Base-by-base conservation (phyloP, 2,113 vertebrate genomes). In the Semnornis frantzii region DNA sequence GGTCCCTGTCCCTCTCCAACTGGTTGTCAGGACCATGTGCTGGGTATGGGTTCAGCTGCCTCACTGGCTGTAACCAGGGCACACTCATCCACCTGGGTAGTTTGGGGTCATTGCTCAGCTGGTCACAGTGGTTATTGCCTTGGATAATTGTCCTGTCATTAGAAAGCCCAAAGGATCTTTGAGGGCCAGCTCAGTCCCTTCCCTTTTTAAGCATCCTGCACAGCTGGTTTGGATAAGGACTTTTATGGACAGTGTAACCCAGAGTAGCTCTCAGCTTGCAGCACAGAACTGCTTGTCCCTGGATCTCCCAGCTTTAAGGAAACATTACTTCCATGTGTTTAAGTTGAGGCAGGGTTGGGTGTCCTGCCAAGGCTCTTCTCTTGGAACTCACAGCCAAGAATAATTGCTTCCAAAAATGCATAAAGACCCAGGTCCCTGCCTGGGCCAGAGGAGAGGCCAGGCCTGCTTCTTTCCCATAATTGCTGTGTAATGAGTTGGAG, bases 221-320 rank as follows among this genome's bases (percentile, higher is more conserved):
- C 58, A 60, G 68, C 58, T 94, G 82, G n/a, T 58, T 94, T 66
- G 75, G 64, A 33, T 78, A 10, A 74, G 30, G 37, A 12, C 57
- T 58, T 69, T 9, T 20, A 30, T 10, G 69, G n/a, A 12, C 13
- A 16, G 28, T 71, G 76, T n/a, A 44, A 78, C 76, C 19, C 57
- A 60, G 60, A 52, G 18, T 37, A 23, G 54, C n/a, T 16, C 24
- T 71, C 15, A 79, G 23, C 52, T 87, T 64, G 70, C 14, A 39
- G 64, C 60, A 71, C 30, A 80, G 85, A 87, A 89, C 82, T 90
- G 57, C 87, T 80, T 89, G 84, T 93, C 64, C 89, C 90, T 70
- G 54, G 54, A n/a, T n/a, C 62, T 68, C 71, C 71, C 48, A 83
- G 69, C 57, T 73, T 87, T 74, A 85, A 73, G 75, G 90, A 82